Evolutionary conservation across 2,888 invertebrate genomes (phyloP).

Genomic region (Trachelus tabidus): DNA sequence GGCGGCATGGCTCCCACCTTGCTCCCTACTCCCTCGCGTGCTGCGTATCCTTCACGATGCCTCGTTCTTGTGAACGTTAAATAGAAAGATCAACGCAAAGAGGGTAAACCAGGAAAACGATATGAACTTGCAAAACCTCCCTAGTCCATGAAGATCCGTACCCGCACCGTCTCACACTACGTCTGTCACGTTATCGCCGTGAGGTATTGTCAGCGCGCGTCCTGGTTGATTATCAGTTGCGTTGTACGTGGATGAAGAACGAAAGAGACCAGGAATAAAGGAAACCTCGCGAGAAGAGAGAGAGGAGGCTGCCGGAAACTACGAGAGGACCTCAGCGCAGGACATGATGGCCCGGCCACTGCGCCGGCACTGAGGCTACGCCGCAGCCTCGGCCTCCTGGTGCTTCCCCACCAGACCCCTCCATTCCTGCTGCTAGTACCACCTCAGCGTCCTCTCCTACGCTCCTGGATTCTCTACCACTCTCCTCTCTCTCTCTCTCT

Average conservation of each 20-base stretch:
- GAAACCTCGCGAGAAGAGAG: conserved; percentile 2
- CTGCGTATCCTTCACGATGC: conserved; percentile 10
- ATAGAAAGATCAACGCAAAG: neutral
- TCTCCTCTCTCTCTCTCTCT: conserved; percentile 8
- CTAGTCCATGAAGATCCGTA: neutral
- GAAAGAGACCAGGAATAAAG: neutral
- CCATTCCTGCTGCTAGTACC: conserved; percentile 12
- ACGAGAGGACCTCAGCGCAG: conserved; percentile 46
- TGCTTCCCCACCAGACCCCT: conserved; percentile 33
- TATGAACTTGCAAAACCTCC: neutral
- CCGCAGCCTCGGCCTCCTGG: conserved; percentile 64
- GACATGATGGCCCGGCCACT: conserved; percentile 66
- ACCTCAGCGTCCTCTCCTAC: conserved; percentile 11
- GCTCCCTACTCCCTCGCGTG: conserved; percentile 9
- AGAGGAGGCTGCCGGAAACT: conserved; percentile 1
- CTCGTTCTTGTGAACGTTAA: neutral
- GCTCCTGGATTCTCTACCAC: conserved; percentile 8
- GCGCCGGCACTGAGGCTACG: conserved; percentile 65
- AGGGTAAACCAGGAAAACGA: neutral
- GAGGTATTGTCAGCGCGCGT: neutral
- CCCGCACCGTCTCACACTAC: neutral
- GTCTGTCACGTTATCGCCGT: neutral
- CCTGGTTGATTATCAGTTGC: neutral
- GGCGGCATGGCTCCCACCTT: conserved; percentile 63
- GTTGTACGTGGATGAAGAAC: neutral